Conservation (phyloP, 1,140 invertebrate species). For the Orussus abietinus region DNA sequence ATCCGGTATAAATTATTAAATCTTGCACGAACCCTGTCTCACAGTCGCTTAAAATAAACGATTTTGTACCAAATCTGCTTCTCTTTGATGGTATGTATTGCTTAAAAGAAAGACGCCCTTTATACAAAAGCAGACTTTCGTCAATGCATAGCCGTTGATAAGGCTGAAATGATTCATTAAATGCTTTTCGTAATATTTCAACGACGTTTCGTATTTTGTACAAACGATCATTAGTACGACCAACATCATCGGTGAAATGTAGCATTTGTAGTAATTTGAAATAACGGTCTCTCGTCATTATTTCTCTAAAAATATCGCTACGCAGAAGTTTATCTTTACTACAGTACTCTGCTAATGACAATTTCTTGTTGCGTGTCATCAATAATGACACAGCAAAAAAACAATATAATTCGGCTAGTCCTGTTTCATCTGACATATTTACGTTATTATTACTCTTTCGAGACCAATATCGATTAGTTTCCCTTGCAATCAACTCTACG, state of each 20-base stretch:
- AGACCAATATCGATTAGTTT: conserved; percentile 14
- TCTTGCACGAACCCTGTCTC: conserved; percentile 29
- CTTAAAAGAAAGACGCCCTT: conserved; percentile 33
- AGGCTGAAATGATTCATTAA: conserved; percentile 17
- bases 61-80: conserved; percentile 34
- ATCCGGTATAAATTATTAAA: conserved; percentile 31
- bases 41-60: conserved; percentile 28
- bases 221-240: not conserved
- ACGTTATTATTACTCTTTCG: conserved; percentile 3
- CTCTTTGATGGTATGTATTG: conserved; percentile 38
- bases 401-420: conserved; percentile 15
- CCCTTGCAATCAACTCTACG: conserved; percentile 3
- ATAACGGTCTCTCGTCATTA: conserved; percentile 16
- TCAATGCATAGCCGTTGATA: conserved; percentile 31
- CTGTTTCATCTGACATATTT: conserved; percentile 1
- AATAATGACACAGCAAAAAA: conserved; percentile 17
- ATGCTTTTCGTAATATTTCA: conserved; percentile 11
- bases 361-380: conserved; percentile 24
- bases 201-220: conserved; percentile 18
- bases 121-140: conserved; percentile 31
- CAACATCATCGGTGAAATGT: conserved; percentile 21
- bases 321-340: conserved; percentile 8
- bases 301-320: conserved; percentile 17
- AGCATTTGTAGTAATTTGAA: conserved; percentile 14
- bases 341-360: conserved; percentile 23